A percentile compares a stretch with the other conserved stretches of the same genome.
Conservation (phyloP, 2,888 invertebrate species). For the Campoplex nolae region DNA sequence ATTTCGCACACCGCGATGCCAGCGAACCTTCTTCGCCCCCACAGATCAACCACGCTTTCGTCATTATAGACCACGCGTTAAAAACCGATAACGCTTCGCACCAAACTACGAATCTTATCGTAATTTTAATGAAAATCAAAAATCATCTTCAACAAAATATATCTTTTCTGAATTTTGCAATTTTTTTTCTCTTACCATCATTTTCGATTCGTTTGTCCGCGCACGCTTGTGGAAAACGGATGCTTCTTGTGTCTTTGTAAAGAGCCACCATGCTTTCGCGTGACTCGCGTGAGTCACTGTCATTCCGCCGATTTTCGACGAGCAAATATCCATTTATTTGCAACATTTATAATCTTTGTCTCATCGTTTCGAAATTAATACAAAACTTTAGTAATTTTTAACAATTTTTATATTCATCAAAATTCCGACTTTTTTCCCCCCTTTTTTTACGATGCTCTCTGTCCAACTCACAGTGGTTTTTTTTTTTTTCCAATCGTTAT, state of each 20-base stretch:
- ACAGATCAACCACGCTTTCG: conserved; percentile 58
- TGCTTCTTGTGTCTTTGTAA: conserved; percentile 41
- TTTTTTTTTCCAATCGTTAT: conserved; percentile 17
- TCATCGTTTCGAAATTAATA: not conserved
- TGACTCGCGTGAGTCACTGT: conserved; percentile 79
- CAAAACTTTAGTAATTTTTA: not conserved
- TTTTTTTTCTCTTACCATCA: conserved; percentile 10
- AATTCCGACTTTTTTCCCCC: not conserved
- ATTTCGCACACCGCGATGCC: conserved; percentile 10
- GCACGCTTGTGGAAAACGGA: conserved; percentile 46
- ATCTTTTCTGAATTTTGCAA: not conserved
- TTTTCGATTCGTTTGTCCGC: conserved; percentile 21
- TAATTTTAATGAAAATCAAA: not conserved
- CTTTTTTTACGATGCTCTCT: not conserved
- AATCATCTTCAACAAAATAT: not conserved
- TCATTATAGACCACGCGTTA: conserved; percentile 45
- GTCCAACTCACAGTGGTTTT: not conserved
- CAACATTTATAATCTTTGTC: not conserved
- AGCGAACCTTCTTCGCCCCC: conserved; percentile 19
- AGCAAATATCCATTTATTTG: conserved; percentile 47
- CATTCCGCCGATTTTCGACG: conserved; percentile 68
- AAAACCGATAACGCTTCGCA: conserved; percentile 18
- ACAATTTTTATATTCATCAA: not conserved
- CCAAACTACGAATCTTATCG: not conserved
- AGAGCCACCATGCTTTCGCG: conserved; percentile 77